Conservation (phyloP, 2,797 vertebrate genomes). For the Gymnocypris eckloni region DNA sequence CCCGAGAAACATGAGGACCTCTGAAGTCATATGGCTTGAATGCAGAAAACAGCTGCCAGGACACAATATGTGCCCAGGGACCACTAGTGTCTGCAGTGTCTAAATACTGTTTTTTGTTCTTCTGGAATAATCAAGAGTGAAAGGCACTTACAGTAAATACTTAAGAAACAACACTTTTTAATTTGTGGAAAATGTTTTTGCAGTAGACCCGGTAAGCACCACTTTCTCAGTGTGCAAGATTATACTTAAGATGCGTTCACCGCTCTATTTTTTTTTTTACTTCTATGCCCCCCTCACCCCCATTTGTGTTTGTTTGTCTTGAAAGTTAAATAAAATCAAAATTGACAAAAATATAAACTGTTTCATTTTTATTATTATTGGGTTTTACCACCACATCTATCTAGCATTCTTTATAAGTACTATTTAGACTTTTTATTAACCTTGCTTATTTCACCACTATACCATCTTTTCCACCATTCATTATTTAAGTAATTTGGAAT, state of each 20-base stretch:
- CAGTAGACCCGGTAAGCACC: background rate
- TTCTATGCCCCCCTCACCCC: background rate
- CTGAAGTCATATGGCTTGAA: slow-evolving; percentile 61
- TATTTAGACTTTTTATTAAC: too few species aligned
- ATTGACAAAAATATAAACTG: background rate
- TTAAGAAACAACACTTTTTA: slow-evolving; percentile 56
- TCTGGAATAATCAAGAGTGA: slow-evolving; percentile 49
- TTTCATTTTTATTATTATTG: background rate
- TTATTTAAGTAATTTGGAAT: too few species aligned
- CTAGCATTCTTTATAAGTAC: too few species aligned
- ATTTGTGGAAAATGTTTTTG: slow-evolving; percentile 41
- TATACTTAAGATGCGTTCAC: background rate
- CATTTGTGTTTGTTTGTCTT: background rate
- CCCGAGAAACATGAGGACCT: slow-evolving; percentile 70
- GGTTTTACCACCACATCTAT: too few species aligned
- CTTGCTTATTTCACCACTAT: too few species aligned
- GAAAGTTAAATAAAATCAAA: background rate
- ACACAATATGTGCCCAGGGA: background rate
- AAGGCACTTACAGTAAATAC: slow-evolving; percentile 65
- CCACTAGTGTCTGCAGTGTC: slow-evolving; percentile 19
- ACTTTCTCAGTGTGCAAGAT: background rate
- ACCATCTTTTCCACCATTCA: too few species aligned
- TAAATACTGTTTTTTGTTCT: slow-evolving; percentile 32
- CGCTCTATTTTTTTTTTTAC: background rate
- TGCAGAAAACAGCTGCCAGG: slow-evolving; percentile 31